Evolutionary conservation across 2,797 vertebrate species (phyloP).

Genomic region (Epinephelus malabaricus): DNA sequence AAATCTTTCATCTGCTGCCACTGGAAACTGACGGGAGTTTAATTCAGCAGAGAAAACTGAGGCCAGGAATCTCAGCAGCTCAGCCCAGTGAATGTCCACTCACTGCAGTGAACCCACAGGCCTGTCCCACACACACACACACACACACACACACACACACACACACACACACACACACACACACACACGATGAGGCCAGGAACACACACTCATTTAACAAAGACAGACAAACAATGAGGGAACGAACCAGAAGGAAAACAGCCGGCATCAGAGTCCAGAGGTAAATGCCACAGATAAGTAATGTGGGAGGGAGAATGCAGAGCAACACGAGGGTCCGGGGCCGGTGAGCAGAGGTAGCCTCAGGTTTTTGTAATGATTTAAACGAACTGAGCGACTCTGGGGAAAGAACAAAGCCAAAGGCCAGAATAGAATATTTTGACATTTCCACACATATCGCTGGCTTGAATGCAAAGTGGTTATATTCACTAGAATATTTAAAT

Average conservation of each 20-base stretch:
- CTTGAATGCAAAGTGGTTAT: constrained; percentile 64
- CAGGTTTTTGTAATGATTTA: constrained; percentile 67
- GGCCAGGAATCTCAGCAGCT: constrained; percentile 28
- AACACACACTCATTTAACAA: not conserved
- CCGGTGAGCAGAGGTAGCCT: constrained; percentile 56
- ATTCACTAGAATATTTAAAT: constrained; percentile 70
- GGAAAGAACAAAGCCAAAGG: constrained; percentile 68
- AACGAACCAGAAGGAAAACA: constrained; percentile 50
- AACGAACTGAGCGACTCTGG: constrained; percentile 44
- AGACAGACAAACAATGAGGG: not conserved
- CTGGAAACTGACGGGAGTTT: constrained; percentile 29
- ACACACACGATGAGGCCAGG: not conserved
- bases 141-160: constrained; percentile 5
- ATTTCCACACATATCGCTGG: constrained; percentile 63
- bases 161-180: constrained; percentile 1
- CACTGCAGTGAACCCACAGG: constrained; percentile 14
- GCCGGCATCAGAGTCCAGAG: constrained; percentile 16
- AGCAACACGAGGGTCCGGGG: constrained; percentile 57
- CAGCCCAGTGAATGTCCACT: not conserved
- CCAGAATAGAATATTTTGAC: constrained; percentile 72
- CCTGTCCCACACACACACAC: not conserved
- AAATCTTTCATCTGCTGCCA: constrained; percentile 50
- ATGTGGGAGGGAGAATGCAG: constrained; percentile 49
- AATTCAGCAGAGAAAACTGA: constrained; percentile 26
- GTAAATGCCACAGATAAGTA: constrained; percentile 46